These are phyloP conservation scores for Ceratoteleas bidentatus DNA, from an alignment of 1,140 invertebrate species.

Conservation along the genomic window DNA sequence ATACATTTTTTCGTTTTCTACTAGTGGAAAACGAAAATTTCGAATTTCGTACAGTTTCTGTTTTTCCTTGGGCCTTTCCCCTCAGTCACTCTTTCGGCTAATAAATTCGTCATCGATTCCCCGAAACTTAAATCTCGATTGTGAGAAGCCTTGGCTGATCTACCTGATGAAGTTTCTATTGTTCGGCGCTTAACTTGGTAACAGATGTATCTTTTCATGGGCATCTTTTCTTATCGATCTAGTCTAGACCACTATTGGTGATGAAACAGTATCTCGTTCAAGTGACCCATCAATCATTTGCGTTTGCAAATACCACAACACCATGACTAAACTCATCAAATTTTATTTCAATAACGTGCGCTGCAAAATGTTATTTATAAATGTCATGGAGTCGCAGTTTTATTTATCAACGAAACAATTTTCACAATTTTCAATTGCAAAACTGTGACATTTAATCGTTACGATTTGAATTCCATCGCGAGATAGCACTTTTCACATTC, in stretches of 20 bases:
- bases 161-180: conserved; percentile 20
- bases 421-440: neutral
- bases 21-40: no score
- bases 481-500: no score
- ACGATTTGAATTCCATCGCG: no score
- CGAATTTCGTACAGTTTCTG: no score
- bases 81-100: neutral
- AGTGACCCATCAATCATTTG: conserved; percentile 13
- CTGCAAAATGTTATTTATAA: conserved; percentile 20
- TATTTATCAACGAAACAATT: neutral
- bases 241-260: neutral
- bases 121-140: neutral
- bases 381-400: neutral
- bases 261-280: conserved; percentile 18
- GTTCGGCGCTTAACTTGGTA: conserved; percentile 12
- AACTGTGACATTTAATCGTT: no score
- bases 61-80: neutral
- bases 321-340: conserved; percentile 19
- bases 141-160: neutral
- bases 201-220: conserved; percentile 21
- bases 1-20: no score
- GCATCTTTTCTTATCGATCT: conserved; percentile 7
- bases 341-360: conserved; percentile 1
- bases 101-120: conserved; percentile 1
- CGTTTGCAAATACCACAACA: conserved; percentile 14